Percentiles rank a stretch among this genome's conserved stretches.
phyloP scores from a whole-genome alignment of 2,797 vertebrate species.

The Acomys russatus region DNA sequence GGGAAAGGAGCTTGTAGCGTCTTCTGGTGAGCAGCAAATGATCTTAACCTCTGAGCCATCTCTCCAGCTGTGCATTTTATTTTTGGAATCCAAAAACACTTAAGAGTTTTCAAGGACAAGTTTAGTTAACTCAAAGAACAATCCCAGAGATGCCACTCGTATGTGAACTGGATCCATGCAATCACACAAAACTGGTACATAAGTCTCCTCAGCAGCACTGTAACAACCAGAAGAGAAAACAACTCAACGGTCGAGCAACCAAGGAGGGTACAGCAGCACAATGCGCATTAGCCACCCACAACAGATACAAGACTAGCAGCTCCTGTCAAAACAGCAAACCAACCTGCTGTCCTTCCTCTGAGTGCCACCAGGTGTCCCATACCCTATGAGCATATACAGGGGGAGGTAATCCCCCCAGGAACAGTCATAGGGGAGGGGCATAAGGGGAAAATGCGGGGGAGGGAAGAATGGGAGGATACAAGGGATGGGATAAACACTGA shows the following conservation, averaged over 20 bases:
- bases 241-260: background rate
- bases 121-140: background rate
- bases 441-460: no score
- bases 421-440: no score
- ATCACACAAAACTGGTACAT: background rate
- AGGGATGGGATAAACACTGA: no score
- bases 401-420: no score
- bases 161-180: background rate
- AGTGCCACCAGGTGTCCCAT: no score
- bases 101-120: background rate
- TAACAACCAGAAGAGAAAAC: background rate
- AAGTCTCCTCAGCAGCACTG: background rate
- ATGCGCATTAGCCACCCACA: background rate
- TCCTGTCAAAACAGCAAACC: background rate
- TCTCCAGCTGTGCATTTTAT: background rate
- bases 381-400: no score
- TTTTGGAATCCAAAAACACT: background rate
- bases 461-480: no score
- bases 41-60: background rate
- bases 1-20: background rate
- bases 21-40: background rate
- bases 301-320: background rate
- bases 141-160: background rate
- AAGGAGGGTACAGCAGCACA: background rate
- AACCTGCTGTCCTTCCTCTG: no score